These are phyloP conservation scores for Montipora capricornis DNA, from an alignment of 64 coral and sea anemone species.

Conservation along the genomic window DNA sequence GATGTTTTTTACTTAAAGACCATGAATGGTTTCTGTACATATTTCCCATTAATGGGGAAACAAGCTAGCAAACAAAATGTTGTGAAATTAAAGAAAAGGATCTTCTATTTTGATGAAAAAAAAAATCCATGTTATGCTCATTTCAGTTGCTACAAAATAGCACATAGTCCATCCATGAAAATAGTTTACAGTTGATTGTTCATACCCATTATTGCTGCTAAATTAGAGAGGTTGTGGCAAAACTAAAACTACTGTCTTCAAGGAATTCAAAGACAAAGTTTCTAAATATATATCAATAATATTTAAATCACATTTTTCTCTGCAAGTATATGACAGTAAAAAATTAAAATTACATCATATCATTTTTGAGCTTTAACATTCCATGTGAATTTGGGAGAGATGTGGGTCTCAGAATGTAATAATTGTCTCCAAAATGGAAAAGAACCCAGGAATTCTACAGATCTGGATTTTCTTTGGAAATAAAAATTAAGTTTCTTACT, in stretches of 20 bases:
- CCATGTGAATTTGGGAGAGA: conserved; percentile 16
- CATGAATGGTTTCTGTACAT: no score
- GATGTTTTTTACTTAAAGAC: conserved; percentile 9
- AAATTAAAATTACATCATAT: background rate
- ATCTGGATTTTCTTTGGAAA: no score
- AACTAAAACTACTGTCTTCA: conserved; percentile 25
- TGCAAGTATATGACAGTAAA: background rate
- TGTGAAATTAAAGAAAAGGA: conserved; percentile 23
- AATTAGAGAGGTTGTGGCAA: background rate
- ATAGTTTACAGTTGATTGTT: conserved; percentile 13
- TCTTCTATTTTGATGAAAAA: background rate
- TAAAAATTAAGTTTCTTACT: no score
- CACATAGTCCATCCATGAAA: conserved; percentile 8
- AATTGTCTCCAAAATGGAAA: conserved; percentile 19
- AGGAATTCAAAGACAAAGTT: conserved; percentile 19
- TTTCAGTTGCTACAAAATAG: conserved; percentile 22
- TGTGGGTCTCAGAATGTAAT: conserved; percentile 16
- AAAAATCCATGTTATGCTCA: conserved; percentile 22
- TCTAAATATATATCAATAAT: background rate
- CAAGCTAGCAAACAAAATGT: background rate
- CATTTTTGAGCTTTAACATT: conserved; percentile 1
- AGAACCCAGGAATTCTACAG: background rate
- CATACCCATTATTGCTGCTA: background rate
- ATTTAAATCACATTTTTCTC: conserved; percentile 12
- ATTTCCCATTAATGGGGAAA: no score